Conservation (phyloP, 2,797 vertebrate genomes). For the Labroides dimidiatus region DNA sequence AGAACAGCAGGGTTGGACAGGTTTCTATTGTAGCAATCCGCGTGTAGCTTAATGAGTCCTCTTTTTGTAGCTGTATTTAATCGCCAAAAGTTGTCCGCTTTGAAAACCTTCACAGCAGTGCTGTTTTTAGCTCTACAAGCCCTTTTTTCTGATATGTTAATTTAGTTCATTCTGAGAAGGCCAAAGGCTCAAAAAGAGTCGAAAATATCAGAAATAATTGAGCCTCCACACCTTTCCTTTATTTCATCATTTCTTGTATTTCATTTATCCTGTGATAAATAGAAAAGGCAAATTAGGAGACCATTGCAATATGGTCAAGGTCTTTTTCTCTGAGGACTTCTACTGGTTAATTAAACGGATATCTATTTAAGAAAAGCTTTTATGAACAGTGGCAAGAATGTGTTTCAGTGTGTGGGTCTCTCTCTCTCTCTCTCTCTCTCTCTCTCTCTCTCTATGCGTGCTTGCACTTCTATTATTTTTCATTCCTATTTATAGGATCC, state of each 20-base stretch:
- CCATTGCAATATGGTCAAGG: neutral
- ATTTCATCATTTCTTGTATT: neutral
- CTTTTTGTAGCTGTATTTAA: neutral
- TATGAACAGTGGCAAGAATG: neutral
- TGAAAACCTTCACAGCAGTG: neutral
- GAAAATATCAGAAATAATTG: conserved; percentile 10
- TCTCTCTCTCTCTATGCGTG: too few species aligned
- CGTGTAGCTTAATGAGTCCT: neutral
- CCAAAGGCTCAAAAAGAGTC: conserved; percentile 19
- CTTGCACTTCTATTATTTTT: neutral
- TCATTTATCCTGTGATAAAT: neutral
- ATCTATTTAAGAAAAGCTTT: conserved; percentile 6
- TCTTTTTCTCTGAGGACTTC: neutral
- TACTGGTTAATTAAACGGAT: conserved; percentile 8
- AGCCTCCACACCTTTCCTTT: neutral
- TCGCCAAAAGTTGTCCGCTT: conserved; percentile 13
- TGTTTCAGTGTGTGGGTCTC: too few species aligned
- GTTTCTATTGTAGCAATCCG: neutral
- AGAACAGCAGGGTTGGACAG: neutral
- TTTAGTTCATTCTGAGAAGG: conserved; percentile 16
- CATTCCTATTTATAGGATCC: neutral
- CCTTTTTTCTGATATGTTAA: conserved; percentile 9
- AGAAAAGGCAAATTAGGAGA: conserved; percentile 12
- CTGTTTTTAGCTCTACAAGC: conserved; percentile 12
- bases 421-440: too few species aligned